Evolutionary conservation across 2,888 invertebrate species (phyloP).

Genomic region (Blastobasis lacticolella): DNA sequence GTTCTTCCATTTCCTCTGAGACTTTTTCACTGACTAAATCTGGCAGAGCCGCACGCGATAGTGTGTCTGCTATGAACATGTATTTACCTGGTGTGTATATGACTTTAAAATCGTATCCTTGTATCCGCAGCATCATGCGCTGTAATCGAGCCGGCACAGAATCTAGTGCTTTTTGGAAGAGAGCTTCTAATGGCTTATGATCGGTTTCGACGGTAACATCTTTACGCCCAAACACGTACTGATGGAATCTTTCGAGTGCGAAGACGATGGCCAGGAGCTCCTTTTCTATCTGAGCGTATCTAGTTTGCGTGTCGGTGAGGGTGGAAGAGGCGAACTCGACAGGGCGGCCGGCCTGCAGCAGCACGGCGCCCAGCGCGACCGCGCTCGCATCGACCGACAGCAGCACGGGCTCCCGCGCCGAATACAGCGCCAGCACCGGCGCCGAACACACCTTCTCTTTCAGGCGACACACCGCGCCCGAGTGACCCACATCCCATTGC

Average conservation of each 20-base stretch:
- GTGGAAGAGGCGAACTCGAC: conserved; percentile 4
- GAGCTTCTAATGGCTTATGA: conserved; percentile 26
- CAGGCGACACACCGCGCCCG: not conserved
- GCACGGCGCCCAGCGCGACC: conserved; percentile 5
- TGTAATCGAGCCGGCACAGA: conserved; percentile 10
- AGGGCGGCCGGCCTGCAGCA: conserved; percentile 9
- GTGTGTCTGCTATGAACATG: conserved; percentile 24
- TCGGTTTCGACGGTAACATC: conserved; percentile 20
- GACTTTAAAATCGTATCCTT: not conserved
- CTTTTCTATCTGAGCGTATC: conserved; percentile 11
- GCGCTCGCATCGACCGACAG: conserved; percentile 9
- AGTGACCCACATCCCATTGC: conserved; percentile 3
- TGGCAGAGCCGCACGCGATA: conserved; percentile 24
- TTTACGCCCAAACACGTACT: conserved; percentile 9
- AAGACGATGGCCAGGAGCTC: conserved; percentile 10
- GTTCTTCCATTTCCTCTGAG: conserved; percentile 5
- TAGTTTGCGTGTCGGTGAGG: conserved; percentile 4
- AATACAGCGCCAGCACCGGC: conserved; percentile 7
- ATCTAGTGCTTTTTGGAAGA: conserved; percentile 15
- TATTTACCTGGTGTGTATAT: conserved; percentile 21
- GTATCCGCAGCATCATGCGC: not conserved
- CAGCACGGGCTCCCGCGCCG: conserved; percentile 3
- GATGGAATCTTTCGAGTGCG: conserved; percentile 8
- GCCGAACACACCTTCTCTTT: conserved; percentile 5
- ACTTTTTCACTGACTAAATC: conserved; percentile 5